These are phyloP conservation scores for Polymixis flavicincta DNA, from an alignment of 2,888 invertebrate genomes.

Conservation along the genomic window DNA sequence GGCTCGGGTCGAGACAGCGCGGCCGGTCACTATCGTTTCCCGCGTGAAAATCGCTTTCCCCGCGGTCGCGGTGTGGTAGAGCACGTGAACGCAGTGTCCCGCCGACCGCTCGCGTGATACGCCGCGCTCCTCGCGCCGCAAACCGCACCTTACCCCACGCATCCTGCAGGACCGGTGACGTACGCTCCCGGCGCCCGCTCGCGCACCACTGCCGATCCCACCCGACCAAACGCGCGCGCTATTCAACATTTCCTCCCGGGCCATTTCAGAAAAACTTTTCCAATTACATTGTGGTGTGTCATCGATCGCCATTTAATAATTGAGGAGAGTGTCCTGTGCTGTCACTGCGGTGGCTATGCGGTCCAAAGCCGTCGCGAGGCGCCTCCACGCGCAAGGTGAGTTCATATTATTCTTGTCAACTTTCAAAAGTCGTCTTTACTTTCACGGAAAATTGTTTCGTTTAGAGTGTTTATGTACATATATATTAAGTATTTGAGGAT, in stretches of 20 bases:
- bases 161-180: constrained; percentile 76
- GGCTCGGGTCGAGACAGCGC: constrained; percentile 84
- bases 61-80: constrained; percentile 81
- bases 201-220: constrained; percentile 80
- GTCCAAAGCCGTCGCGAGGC: constrained; percentile 93
- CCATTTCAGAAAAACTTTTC: constrained; percentile 79
- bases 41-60: constrained; percentile 90
- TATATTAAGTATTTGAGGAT: constrained; percentile 72
- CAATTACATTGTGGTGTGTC: constrained; percentile 74
- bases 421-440: constrained; percentile 34
- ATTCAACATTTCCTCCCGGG: constrained; percentile 66
- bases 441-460: constrained; percentile 8
- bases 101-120: constrained; percentile 89
- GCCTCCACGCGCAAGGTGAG: constrained; percentile 93
- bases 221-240: constrained; percentile 73
- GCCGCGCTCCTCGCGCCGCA: constrained; percentile 82
- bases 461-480: constrained; percentile 37
- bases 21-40: constrained; percentile 88
- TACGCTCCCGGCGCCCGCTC: constrained; percentile 83
- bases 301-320: constrained; percentile 82
- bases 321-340: constrained; percentile 78
- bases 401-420: constrained; percentile 56
- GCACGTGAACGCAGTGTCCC: constrained; percentile 90
- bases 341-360: constrained; percentile 90
- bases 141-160: constrained; percentile 72